Percentiles rank a stretch among this genome's conserved stretches.
Evolutionary conservation across 2,113 vertebrate genomes (phyloP).

Genomic region (Labeo catla): DNA sequence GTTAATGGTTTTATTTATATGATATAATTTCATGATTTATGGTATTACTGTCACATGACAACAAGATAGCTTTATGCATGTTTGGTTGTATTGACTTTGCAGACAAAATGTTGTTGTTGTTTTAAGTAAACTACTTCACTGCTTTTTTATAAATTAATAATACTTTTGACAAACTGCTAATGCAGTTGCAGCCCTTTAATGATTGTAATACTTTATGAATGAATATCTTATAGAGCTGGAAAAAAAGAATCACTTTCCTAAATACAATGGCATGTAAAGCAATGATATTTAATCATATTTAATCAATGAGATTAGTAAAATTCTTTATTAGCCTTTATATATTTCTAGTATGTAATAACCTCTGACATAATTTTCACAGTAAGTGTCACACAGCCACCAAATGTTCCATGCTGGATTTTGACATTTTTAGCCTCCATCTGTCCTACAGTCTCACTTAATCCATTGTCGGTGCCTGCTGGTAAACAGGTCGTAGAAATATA

Average conservation of each 20-base stretch:
- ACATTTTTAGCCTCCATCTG: slow-evolving; percentile 23
- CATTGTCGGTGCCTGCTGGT: neutral
- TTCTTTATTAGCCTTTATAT: too few relatives aligned
- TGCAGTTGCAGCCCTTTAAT: neutral
- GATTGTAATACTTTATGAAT: too few relatives aligned
- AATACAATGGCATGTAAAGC: too few relatives aligned
- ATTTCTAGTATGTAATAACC: neutral
- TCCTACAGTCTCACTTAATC: neutral
- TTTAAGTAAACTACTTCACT: neutral
- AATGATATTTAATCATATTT: neutral
- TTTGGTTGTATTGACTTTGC: neutral
- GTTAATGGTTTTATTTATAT: neutral
- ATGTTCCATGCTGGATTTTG: slow-evolving; percentile 3
- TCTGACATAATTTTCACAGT: neutral
- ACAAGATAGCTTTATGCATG: neutral
- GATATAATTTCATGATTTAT: neutral
- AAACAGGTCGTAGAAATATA: neutral
- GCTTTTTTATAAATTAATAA: neutral
- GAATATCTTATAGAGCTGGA: too few relatives aligned
- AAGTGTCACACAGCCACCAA: neutral
- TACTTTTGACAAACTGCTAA: neutral
- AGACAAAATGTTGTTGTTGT: neutral
- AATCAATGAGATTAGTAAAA: neutral
- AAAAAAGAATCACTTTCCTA: too few relatives aligned
- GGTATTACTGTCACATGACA: neutral